Evolutionary conservation across 1,140 invertebrate genomes (phyloP), one percentile per base, ranked within the genome.

Genomic region (Tetragnatha versicolor): DNA sequence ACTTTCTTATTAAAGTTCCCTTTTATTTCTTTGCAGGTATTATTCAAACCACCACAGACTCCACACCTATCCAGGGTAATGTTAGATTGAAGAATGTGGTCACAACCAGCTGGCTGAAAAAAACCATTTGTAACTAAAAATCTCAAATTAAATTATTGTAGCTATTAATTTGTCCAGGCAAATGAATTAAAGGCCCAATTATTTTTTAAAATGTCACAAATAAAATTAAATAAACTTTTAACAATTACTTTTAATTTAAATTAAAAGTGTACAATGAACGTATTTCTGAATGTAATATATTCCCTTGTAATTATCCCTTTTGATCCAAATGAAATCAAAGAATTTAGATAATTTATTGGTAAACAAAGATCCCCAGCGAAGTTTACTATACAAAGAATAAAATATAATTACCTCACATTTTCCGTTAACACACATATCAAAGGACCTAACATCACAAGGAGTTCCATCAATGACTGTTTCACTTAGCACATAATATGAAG

Each of bases 381-480:
- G n/a, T n/a, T n/a, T n/a, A n/a, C n/a, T n/a, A n/a, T n/a, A n/a
- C n/a, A n/a, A n/a, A n/a, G 17, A 9, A 7, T 17, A 45, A 45
- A 45, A 45, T 65, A 22, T 27, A 53, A 53, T 25, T 83, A 88
- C 88, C 83, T 89, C 88, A 86, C 95, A 98, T 60, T 90, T 90
- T 49, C 96, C 95, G 84, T 95, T 94, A 35, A 91, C 88, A 85
- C 93, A 96, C 81, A 95, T 91, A 85, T 95, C 91, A 83, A 92
- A 93, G 25, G 91, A 92, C 80, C 94, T 92, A 22, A 90, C 90
- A 3, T 90, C 90, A 84, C 96, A 98, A 22, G 93, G 90, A 47
- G 95, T 97, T 45, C 95, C 95, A 85, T 98, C 95, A 37, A 91
- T 88, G 7, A 94, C 94, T 85, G 93, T 94, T 37, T 93, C 91